phyloP scores from a whole-genome alignment of 2,113 vertebrate species.

The Oxygymnocypris stewartii region DNA sequence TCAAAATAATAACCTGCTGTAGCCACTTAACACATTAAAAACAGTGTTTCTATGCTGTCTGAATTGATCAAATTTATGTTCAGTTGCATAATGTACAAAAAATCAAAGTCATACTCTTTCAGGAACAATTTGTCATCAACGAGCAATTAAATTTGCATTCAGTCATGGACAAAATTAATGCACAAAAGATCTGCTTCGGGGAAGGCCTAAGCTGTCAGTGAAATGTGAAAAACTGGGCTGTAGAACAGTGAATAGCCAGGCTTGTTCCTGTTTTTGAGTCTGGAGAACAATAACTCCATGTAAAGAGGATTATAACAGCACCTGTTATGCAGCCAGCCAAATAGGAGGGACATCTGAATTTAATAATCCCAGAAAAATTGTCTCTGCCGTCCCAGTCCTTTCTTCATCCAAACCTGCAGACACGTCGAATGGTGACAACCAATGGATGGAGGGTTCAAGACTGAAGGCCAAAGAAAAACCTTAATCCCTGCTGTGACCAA shows the following conservation, averaged over 20 bases:
- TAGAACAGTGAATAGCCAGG: slow-evolving; percentile 62
- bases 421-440: slow-evolving; percentile 30
- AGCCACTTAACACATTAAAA: neutral
- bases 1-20: neutral
- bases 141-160: slow-evolving; percentile 40
- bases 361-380: slow-evolving; percentile 50
- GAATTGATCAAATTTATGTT: neutral
- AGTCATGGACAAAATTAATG: slow-evolving; percentile 10
- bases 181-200: slow-evolving; percentile 14
- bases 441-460: slow-evolving; percentile 34
- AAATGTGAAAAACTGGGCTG: slow-evolving; percentile 35
- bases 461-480: slow-evolving; percentile 33
- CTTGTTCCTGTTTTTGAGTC: slow-evolving; percentile 67
- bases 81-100: neutral
- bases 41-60: neutral
- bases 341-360: slow-evolving; percentile 52
- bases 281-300: slow-evolving; percentile 73
- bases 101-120: neutral
- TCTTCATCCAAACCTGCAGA: slow-evolving; percentile 40
- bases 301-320: slow-evolving; percentile 75
- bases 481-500: slow-evolving; percentile 55
- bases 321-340: slow-evolving; percentile 71
- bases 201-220: slow-evolving; percentile 13
- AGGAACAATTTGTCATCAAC: slow-evolving; percentile 2
- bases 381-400: slow-evolving; percentile 40